These are phyloP conservation scores for Mongoloraphidia duomilia DNA, from an alignment of 2,888 invertebrate species.

Conservation along the genomic window DNA sequence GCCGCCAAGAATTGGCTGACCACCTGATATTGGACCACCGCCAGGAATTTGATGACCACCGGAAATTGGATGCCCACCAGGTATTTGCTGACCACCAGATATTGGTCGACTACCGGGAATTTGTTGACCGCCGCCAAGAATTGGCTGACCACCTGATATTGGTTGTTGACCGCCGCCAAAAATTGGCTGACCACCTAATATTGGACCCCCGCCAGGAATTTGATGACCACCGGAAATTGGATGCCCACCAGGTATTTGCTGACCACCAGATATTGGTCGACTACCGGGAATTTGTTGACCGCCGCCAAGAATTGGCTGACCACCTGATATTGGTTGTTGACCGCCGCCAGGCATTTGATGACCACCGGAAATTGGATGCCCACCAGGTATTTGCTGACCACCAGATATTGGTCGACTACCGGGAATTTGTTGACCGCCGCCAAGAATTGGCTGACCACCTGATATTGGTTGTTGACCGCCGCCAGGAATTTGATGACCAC, in stretches of 20 bases:
- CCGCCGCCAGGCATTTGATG: too few species aligned
- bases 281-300: too few species aligned
- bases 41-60: not conserved
- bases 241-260: not conserved
- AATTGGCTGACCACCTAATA: too few species aligned
- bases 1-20: not conserved
- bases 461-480: not conserved
- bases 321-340: too few species aligned
- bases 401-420: not conserved
- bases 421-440: not conserved
- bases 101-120: slow-evolving; percentile 2
- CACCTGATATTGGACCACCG: too few species aligned
- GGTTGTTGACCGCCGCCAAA: not conserved
- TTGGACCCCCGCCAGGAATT: too few species aligned
- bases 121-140: not conserved
- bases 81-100: not conserved
- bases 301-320: too few species aligned
- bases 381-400: too few species aligned
- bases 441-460: not conserved
- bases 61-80: not conserved
- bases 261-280: not conserved
- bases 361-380: too few species aligned
- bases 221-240: too few species aligned
- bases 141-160: not conserved
- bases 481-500: not conserved